Conservation (phyloP, 2,797 vertebrate genomes). For the Microctenopoma steveboyesi region DNA sequence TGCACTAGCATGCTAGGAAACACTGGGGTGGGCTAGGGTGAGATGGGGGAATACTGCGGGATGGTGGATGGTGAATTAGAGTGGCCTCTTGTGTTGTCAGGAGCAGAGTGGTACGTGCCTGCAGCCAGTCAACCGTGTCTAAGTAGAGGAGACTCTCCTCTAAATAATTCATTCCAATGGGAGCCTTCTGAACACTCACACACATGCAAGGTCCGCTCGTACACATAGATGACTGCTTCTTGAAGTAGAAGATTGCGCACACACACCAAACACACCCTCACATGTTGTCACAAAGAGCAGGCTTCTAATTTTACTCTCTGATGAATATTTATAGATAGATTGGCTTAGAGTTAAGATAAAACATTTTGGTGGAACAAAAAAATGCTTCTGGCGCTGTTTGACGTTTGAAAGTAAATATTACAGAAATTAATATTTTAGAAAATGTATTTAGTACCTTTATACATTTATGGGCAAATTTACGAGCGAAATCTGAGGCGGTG, state of each 20-base stretch:
- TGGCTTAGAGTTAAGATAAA: slow-evolving; percentile 51
- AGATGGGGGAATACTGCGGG: slow-evolving; percentile 43
- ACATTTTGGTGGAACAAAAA: slow-evolving; percentile 39
- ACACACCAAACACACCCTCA: slow-evolving; percentile 34
- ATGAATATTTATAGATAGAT: slow-evolving; percentile 75
- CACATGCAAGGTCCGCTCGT: slow-evolving; percentile 40
- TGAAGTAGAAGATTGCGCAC: slow-evolving; percentile 37
- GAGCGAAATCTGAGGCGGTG: slow-evolving; percentile 7
- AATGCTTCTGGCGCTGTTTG: slow-evolving; percentile 24
- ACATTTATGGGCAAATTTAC: background rate
- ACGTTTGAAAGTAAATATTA: slow-evolving; percentile 13
- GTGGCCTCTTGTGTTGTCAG: slow-evolving; percentile 62
- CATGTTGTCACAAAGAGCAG: slow-evolving; percentile 46
- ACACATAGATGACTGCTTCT: slow-evolving; percentile 50
- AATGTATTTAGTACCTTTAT: background rate
- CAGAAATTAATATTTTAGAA: background rate
- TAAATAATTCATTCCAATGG: slow-evolving; percentile 81
- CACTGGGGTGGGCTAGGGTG: slow-evolving; percentile 29
- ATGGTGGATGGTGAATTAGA: slow-evolving; percentile 56
- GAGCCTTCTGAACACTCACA: slow-evolving; percentile 62
- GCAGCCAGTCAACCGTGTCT: slow-evolving; percentile 68
- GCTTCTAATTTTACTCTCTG: slow-evolving; percentile 73
- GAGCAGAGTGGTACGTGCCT: slow-evolving; percentile 68
- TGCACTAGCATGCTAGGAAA: slow-evolving; percentile 31
- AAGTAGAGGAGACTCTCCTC: slow-evolving; percentile 79